These are phyloP conservation scores for Crenuchus spilurus DNA, from an alignment of 2,797 vertebrate genomes.

Conservation along the genomic window DNA sequence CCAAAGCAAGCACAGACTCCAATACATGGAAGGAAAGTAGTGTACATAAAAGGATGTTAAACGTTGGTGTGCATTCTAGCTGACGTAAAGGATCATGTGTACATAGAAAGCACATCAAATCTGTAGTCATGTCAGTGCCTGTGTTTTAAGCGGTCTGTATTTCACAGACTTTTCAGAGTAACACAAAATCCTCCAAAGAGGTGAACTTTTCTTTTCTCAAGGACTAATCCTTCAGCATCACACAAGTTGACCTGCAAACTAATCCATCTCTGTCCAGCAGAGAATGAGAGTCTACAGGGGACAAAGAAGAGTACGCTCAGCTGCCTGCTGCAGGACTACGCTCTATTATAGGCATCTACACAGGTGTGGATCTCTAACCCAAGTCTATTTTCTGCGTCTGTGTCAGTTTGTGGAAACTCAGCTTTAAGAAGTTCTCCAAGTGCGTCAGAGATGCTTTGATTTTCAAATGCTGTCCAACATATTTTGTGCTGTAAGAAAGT, in stretches of 20 bases:
- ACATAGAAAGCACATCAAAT: neutral
- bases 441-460: neutral
- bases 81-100: neutral
- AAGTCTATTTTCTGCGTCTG: neutral
- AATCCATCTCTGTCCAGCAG: constrained; percentile 34
- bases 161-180: neutral
- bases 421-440: neutral
- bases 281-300: constrained; percentile 9
- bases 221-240: constrained; percentile 34
- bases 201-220: constrained; percentile 46
- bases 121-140: neutral
- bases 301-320: constrained; percentile 8
- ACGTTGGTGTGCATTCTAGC: neutral
- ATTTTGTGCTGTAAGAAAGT: neutral
- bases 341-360: constrained; percentile 7
- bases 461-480: neutral
- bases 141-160: neutral
- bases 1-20: too few species aligned
- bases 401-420: too few species aligned
- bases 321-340: constrained; percentile 14
- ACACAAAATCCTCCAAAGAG: constrained; percentile 13
- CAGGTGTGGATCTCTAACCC: constrained; percentile 16
- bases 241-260: constrained; percentile 24
- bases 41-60: too few species aligned
- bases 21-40: too few species aligned